Conservation (phyloP, 2,888 invertebrate species). For the Lithophane semibrunnea region DNA sequence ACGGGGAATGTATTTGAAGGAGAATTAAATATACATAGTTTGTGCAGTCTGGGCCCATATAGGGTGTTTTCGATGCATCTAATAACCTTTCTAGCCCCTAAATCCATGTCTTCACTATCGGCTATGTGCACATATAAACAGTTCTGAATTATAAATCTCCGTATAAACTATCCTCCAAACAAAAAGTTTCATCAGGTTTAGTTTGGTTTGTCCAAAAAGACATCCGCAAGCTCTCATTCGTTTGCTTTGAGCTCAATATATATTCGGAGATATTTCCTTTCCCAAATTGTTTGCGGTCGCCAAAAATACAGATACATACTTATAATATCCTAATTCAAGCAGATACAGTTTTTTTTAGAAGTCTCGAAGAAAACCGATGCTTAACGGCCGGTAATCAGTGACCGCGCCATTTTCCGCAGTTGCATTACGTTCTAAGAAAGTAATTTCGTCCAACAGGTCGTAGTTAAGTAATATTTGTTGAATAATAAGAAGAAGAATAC, state of each 20-base stretch:
- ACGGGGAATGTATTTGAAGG: slow-evolving; percentile 58
- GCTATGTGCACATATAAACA: not conserved
- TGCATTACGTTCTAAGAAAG: not conserved
- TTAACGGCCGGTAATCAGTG: not conserved
- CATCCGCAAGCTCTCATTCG: not conserved
- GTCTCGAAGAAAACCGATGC: not conserved
- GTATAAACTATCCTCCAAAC: slow-evolving; percentile 2
- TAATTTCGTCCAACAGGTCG: not conserved
- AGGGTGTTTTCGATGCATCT: not conserved
- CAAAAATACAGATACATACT: slow-evolving; percentile 28
- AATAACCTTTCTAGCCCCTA: no score
- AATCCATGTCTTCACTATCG: not conserved
- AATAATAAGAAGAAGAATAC: not conserved
- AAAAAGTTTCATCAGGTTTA: slow-evolving; percentile 12
- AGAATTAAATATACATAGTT: slow-evolving; percentile 3
- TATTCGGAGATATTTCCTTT: slow-evolving; percentile 39
- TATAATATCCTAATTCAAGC: not conserved
- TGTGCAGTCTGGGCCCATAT: not conserved
- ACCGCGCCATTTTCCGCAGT: not conserved
- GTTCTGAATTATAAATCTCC: not conserved
- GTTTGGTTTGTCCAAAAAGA: slow-evolving; percentile 10
- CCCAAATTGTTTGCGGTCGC: slow-evolving; percentile 36
- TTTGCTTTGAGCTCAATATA: slow-evolving; percentile 46
- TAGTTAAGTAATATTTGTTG: not conserved
- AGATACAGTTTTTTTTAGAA: no score